Evolutionary conservation across 2,888 invertebrate genomes (phyloP).

Genomic region (Drosophila mayaguana): DNA sequence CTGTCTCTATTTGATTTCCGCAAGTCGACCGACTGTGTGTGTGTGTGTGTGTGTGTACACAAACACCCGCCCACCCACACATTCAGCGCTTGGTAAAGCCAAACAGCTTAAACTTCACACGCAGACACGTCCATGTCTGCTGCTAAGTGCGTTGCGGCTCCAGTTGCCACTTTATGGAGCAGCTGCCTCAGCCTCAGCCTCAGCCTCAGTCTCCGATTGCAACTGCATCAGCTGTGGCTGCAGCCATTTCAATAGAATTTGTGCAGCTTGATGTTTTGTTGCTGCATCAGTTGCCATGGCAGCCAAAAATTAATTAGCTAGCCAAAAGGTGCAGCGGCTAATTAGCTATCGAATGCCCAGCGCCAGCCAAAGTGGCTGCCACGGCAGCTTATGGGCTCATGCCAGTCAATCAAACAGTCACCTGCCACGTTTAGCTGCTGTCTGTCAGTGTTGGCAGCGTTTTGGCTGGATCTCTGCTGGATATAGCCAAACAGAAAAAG

Average conservation of each 20-base stretch:
- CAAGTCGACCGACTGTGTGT: constrained; percentile 29
- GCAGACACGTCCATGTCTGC: constrained; percentile 74
- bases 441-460: not conserved
- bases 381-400: constrained; percentile 48
- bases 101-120: constrained; percentile 74
- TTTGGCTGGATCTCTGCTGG: not conserved
- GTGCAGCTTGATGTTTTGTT: constrained; percentile 59
- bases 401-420: not conserved
- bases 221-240: not conserved
- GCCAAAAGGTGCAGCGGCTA: constrained; percentile 58
- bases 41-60: constrained; percentile 2
- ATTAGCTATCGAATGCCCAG: constrained; percentile 52
- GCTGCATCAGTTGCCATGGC: constrained; percentile 32
- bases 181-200: not conserved
- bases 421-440: not conserved
- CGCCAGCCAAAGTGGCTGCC: constrained; percentile 36
- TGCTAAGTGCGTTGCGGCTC: constrained; percentile 56
- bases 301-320: constrained; percentile 59
- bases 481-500: not conserved
- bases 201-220: constrained; percentile 70
- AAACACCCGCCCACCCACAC: constrained; percentile 22
- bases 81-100: constrained; percentile 27
- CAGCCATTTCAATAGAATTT: constrained; percentile 76
- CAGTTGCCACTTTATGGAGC: constrained; percentile 49
- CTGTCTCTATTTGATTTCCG: constrained; percentile 74